Evolutionary conservation across 2,797 vertebrate genomes (phyloP), one percentile per base, ranked within the genome.

Genomic region (Eleutherodactylus coqui): DNA sequence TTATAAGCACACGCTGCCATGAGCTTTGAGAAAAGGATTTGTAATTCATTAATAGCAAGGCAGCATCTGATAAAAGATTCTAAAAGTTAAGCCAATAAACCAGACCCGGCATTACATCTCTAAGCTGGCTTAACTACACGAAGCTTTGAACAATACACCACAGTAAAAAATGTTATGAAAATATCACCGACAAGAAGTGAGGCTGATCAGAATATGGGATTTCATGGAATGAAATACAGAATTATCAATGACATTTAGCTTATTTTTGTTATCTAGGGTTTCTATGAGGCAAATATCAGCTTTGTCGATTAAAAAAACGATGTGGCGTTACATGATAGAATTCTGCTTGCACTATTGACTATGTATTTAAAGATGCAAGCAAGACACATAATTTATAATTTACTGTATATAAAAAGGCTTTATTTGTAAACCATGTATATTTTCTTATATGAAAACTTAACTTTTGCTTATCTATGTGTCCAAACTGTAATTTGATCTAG

Each of bases 81-180:
- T 16, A 32, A 64, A 55, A 29, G 58, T 43, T 29, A 80, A 32
- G 38, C 29, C 10, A 43, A 32, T 47, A 80, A 64, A 67, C 17
- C 45, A 67, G 78, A 9, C 34, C 4, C 67, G 47, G 4, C 38
- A 45, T 47, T 47, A 17, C 38, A 27, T 34, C 51, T 64, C 4
- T 45, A 41, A 64, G 24, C 49, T 19, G 10, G 45, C 41, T 67
- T 67, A 64, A 79, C 24, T 38, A 34, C 41, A 77, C 41, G 49
- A 84, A 77, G 55, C 29, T 67, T 51, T 36, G 27, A 51, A 62
- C 16, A 84, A 38, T 76, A 76, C 4, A 49, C 29, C 21, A 34
- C 55, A 76, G 13, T 34, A n/a, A 77, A 73, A 77, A 64, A 77
- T 84, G 43, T 84, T 64, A 84, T 5, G 21, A 84, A 77, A 76